Evolutionary conservation across 2,888 invertebrate genomes (phyloP), one percentile per base, ranked within the genome.

Genomic region (Sarcophaga caerulescens): DNA sequence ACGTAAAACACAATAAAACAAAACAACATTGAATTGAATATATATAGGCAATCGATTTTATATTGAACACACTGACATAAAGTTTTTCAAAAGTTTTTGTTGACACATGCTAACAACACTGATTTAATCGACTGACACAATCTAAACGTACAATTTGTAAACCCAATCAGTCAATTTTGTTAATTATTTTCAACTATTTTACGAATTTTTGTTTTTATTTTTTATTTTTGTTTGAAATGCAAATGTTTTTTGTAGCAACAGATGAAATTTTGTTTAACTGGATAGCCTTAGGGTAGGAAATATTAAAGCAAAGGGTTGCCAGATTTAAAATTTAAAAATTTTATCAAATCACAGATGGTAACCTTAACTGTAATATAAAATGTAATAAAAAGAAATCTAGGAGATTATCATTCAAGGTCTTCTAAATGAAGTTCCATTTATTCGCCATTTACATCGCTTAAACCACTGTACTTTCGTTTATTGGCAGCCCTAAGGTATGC

Each of bases 81-180:
- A 14, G 12, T 17, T 52, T 17, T 52, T 4, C 4, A 44, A n/a
- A 68, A 52, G 21, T 47, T 60, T 52, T 57, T 74, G 52, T 70
- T 66, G 66, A 81, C 83, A 85, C 86, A 86, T 86, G 86, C 86
- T 86, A 45, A 83, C 81, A 45, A 83, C 81, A 85, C 14, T 62
- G 19, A 77, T 63, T 23, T 21, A 60, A 73, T 52, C 17, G 17
- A 77, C 57, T 73, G 52, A 81, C 17, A 73, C 47, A 76, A 68
- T 69, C 45, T 57, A 74, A 35, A 69, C 45, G 60, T 25, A 60
- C 14, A 62, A 3, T 71, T 65, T 77, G 23, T 57, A 76, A 19
- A 21, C 12, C 62, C 60, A 66, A 60, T 65, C 17, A 35, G 17
- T 52, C 14, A 68, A 77, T 59, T 73, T 45, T 57, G 75, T 66